Base-by-base conservation (phyloP, 2,797 vertebrate species). In the Iguana delicatissima region DNA sequence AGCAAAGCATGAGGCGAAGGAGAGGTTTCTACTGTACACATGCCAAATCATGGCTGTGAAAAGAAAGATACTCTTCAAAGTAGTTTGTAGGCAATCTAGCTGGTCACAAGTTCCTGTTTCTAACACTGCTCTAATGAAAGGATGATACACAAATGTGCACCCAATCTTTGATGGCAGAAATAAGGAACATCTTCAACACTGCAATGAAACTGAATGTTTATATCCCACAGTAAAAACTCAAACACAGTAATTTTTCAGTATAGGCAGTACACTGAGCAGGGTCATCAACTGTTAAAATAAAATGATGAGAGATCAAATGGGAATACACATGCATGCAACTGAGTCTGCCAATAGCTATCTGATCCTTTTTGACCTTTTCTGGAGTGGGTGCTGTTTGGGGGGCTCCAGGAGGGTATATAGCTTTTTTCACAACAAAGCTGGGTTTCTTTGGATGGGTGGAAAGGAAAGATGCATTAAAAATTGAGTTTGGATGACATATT, bases 1-100 rank as follows among this genome's bases (percentile, higher is more conserved):
- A 92, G 92, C 84, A 95, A 92, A 84, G 72, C n/a, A 93, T 50
- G 91, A 94, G 92, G 94, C 88, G 35, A 89, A 89, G 93, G 91
- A 89, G 92, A 94, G 94, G 90, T 38, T 87, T 84, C 89, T 0
- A 0, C 92, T 91, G 93, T 35, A 95, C 93, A 95, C 24, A 93
- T 86, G 92, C 93, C 95, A 96, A 93, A 89, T 96, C 96, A 96
- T 0, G 80, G 79, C 84, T 90, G 67, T 93, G 94, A 96, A 96
- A 96, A 95, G 94, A 95, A 93, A 95, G 94, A 93, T 90, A 90
- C 52, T 92, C 90, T 94, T 94, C 88, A 93, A 90, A 88, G 94
- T 59, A 90, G 73, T 94, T 93, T 85, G 88, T 0, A 62, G 29
- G 35, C 64, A 91, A 95, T 92, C 83, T 83, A 92, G 77, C 72